These are phyloP conservation scores for Diprion similis DNA, from an alignment of 1,140 invertebrate species.

Conservation along the genomic window DNA sequence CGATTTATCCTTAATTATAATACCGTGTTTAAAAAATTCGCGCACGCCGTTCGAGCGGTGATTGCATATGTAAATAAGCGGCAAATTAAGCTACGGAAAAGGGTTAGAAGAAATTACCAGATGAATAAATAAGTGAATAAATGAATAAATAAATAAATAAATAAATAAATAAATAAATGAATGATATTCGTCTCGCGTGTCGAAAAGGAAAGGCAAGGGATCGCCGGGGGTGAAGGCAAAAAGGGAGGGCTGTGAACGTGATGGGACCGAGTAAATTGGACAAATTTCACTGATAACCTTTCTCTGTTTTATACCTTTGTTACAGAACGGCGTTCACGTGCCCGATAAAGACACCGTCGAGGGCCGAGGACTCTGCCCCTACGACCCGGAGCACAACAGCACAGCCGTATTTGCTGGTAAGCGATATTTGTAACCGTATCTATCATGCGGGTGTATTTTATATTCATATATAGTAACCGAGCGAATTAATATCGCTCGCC, in stretches of 20 bases:
- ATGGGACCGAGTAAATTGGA: background rate
- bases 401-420: constrained; percentile 81
- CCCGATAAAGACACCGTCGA: constrained; percentile 71
- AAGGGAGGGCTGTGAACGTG: background rate
- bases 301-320: constrained; percentile 42
- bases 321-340: constrained; percentile 65
- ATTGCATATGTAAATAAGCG: no score
- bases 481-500: constrained; percentile 10
- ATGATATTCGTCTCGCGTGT: no score
- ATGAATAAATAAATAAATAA: no score
- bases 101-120: no score
- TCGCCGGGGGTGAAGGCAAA: background rate
- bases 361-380: constrained; percentile 88
- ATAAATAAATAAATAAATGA: no score
- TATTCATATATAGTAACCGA: background rate
- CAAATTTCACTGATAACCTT: constrained; percentile 1
- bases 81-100: no score
- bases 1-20: no score
- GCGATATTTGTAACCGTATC: constrained; percentile 23
- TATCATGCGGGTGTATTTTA: no score
- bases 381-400: constrained; percentile 92
- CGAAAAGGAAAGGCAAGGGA: no score
- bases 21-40: no score
- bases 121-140: no score
- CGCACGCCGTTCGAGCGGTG: no score